Base-by-base conservation (phyloP, 2,888 invertebrate genomes). In the Ormyrus labotus region DNA sequence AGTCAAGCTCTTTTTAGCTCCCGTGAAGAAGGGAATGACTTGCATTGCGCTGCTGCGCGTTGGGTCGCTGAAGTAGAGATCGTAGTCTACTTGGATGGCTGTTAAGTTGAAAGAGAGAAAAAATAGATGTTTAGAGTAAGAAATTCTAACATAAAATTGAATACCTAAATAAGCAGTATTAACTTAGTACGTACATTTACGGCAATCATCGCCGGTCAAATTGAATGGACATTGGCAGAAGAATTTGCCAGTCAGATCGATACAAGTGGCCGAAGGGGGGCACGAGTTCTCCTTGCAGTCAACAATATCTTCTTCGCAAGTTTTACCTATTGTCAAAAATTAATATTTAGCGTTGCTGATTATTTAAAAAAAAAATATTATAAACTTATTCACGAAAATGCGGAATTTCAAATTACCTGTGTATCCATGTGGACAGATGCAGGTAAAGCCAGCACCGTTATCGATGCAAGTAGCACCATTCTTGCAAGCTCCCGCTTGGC, bases 81-180 rank as follows among this genome's bases (percentile, higher is more conserved):
- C 99, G 90, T 99, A 99, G 91, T 99, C 98, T n/a, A 98, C 97
- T 91, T 98, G 98, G 85, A 99, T 96, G n/a, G 97, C 97, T 97
- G 92, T 61, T 94, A 47, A 45, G 55, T 3, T 55, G 63, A 51
- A 74, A 57, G n/a, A 13, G 60, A 48, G 11, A 34, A 53, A 47
- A 64, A 67, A 71, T 48, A 82, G 81, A 82, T 80, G 74, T 67
- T 6, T 81, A 51, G 60, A 53, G 77, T 72, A n/a, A 60, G 48
- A 48, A 68, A 19, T 58, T 53, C 63, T n/a, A 11, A 61, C n/a
- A 13, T 6, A 50, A 34, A 45, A 45, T n/a, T 34, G 60, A 10
- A 61, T 5, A 72, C 51, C 61, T 10, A 68, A 55, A 48, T n/a
- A 70, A 58, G n/a, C n/a, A 61, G 67, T 6, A 89, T 94, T 92